Evolutionary conservation across 2,888 invertebrate species (phyloP).

Genomic region (Lydus trimaculatus): DNA sequence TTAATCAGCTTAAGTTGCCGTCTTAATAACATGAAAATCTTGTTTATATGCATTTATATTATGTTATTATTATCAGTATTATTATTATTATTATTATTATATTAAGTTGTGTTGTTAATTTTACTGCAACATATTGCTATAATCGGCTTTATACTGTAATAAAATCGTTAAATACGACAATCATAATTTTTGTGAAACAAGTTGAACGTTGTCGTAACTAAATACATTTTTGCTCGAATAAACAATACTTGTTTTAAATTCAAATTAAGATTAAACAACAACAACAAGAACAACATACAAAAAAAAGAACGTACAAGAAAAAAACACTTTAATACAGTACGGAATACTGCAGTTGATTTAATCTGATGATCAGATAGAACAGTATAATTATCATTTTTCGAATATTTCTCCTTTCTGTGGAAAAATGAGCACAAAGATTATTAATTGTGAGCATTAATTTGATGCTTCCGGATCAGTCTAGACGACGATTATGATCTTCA

Average conservation of each 20-base stretch:
- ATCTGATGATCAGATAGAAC: not conserved
- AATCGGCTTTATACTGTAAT: not conserved
- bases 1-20: slow-evolving; percentile 3
- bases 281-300: no score
- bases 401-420: no score
- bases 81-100: not conserved
- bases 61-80: not conserved
- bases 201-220: not conserved
- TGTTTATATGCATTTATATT: slow-evolving; percentile 1
- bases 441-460: no score
- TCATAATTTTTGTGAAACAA: not conserved
- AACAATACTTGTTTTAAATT: not conserved
- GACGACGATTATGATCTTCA: no score
- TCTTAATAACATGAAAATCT: not conserved
- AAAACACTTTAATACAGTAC: not conserved
- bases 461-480: no score
- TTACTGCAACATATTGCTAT: not conserved
- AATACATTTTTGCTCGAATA: not conserved
- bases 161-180: not conserved
- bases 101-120: not conserved
- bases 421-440: no score
- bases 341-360: not conserved
- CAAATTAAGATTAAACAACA: not conserved
- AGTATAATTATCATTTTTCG: no score
- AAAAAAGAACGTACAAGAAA: not conserved